Base-by-base conservation (phyloP, 1,140 invertebrate genomes). In the Matsumurasca onukii region DNA sequence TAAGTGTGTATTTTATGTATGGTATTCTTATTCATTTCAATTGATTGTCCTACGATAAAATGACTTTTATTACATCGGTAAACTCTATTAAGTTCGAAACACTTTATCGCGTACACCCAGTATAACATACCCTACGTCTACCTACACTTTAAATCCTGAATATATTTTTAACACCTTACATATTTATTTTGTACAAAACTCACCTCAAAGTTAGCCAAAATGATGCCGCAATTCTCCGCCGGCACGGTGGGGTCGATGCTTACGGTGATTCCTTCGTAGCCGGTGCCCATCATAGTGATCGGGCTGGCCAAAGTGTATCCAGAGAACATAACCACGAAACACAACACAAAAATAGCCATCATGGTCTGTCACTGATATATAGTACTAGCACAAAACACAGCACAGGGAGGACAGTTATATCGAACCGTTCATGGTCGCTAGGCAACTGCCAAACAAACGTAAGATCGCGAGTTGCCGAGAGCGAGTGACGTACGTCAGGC, bases 121-220 rank as follows among this genome's bases (percentile, higher is more conserved):
- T n/a, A n/a, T n/a, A n/a, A n/a, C n/a, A n/a, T n/a, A n/a, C n/a
- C n/a, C n/a, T n/a, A n/a, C n/a, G n/a, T n/a, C n/a, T n/a, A n/a
- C n/a, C n/a, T n/a, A n/a, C n/a, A n/a, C n/a, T n/a, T n/a, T n/a
- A n/a, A n/a, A n/a, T n/a, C n/a, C n/a, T n/a, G n/a, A n/a, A n/a
- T n/a, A n/a, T n/a, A n/a, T n/a, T n/a, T n/a, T n/a, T n/a, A n/a
- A n/a, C n/a, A n/a, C n/a, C n/a, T n/a, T n/a, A n/a, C n/a, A n/a
- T n/a, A n/a, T n/a, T n/a, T n/a, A n/a, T n/a, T n/a, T n/a, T n/a
- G n/a, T n/a, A n/a, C n/a, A 22, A 27, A 63, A 55, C 63, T 59
- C 64, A 71, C 70, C 66, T 71, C 70, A 55, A 71, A 62, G 45
- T 71, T 71, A 34, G 27, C 51, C 1, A 71, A 61, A 30, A 71